Evolutionary conservation across 2,797 vertebrate genomes (phyloP).

Genomic region (Geotrypetes seraphini): DNA sequence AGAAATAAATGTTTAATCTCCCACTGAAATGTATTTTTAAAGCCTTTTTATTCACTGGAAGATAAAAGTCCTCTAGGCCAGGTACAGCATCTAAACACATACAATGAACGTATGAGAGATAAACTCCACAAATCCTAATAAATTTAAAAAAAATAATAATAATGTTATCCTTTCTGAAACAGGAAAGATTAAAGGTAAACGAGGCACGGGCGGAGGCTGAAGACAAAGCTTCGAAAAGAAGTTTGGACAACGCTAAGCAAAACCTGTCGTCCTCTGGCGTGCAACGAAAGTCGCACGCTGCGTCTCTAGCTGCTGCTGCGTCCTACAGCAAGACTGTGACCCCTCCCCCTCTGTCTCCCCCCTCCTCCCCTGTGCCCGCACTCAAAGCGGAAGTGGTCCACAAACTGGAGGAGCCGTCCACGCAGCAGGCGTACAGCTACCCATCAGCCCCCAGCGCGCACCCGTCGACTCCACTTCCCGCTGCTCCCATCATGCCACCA

Average conservation of each 20-base stretch:
- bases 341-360: slow-evolving; percentile 57
- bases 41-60: no score
- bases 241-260: slow-evolving; percentile 59
- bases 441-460: slow-evolving; percentile 64
- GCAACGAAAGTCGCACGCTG: slow-evolving; percentile 62
- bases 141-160: no score
- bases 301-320: slow-evolving; percentile 60
- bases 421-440: slow-evolving; percentile 61
- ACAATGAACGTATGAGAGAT: no score
- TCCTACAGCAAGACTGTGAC: slow-evolving; percentile 67
- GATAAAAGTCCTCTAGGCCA: no score
- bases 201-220: slow-evolving; percentile 78
- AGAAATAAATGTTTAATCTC: no score
- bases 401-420: slow-evolving; percentile 60
- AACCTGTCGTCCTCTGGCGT: slow-evolving; percentile 54
- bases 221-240: slow-evolving; percentile 73
- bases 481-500: slow-evolving; percentile 55
- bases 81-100: no score
- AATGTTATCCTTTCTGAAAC: no score
- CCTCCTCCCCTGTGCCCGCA: slow-evolving; percentile 62
- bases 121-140: no score
- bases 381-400: slow-evolving; percentile 80
- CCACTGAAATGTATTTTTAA: no score
- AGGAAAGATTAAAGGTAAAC: slow-evolving; percentile 84
- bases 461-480: slow-evolving; percentile 63